Conservation (phyloP, 1,140 invertebrate species). For the Hylyphantes graminicola region DNA sequence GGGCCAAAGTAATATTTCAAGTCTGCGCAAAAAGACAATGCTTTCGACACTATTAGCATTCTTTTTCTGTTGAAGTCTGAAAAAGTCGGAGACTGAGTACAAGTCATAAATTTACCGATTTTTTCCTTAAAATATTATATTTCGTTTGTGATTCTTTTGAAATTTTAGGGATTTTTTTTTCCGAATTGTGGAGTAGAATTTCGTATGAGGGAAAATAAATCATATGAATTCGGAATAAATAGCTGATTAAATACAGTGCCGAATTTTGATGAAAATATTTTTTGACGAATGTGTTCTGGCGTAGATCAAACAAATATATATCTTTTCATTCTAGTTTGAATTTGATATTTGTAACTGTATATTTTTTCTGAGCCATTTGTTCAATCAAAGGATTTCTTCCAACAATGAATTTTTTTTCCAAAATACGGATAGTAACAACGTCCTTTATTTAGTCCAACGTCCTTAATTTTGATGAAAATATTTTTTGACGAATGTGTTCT, state of each 20-base stretch:
- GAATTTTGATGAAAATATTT: slow-evolving; percentile 10
- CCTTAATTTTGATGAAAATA: slow-evolving; percentile 15
- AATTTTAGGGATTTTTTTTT: slow-evolving; percentile 21
- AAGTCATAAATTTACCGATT: slow-evolving; percentile 38
- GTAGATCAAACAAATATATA: slow-evolving; percentile 11
- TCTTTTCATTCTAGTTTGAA: neutral
- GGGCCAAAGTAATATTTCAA: slow-evolving; percentile 42
- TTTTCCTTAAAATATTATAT: neutral
- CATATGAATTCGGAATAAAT: slow-evolving; percentile 4
- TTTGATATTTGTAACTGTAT: neutral
- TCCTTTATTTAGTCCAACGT: no score
- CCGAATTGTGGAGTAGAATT: slow-evolving; percentile 32
- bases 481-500: neutral
- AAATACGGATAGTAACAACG: no score
- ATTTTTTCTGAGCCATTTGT: slow-evolving; percentile 22
- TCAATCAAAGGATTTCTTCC: neutral
- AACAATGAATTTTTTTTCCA: no score
- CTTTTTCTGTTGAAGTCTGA: slow-evolving; percentile 31
- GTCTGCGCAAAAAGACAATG: slow-evolving; percentile 36
- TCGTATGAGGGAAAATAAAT: slow-evolving; percentile 14
- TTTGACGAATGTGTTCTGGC: neutral
- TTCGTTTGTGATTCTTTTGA: neutral
- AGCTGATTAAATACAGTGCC: neutral
- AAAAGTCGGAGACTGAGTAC: neutral
- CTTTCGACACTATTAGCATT: slow-evolving; percentile 50